Evolutionary conservation across 2,113 vertebrate species (phyloP), one percentile per base, ranked within the genome.

Genomic region (Anguilla japonica): DNA sequence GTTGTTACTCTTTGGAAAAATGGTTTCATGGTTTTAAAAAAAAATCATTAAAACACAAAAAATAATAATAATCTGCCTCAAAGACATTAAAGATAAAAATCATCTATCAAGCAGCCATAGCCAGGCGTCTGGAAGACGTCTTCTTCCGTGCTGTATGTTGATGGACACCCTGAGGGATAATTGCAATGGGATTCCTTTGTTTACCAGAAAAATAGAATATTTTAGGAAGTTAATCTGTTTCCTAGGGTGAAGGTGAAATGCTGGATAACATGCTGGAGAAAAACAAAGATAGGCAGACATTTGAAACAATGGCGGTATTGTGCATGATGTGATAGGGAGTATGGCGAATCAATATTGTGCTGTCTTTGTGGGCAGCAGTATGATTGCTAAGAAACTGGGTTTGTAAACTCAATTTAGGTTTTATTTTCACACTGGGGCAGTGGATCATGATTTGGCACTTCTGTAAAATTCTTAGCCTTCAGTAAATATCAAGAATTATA

Each of bases 141-240:
- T 75, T 75, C 29, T 34, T 34, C n/a, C 71, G 16, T 75, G 11
- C 2, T 34, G n/a, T 75, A 75, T 75, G n/a, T n/a, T 75, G 71
- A 75, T 75, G 29, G 71, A 75, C 71, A 75, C 20, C 71, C 71
- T 13, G 26, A 75, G 71, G 71, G n/a, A 75, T 34, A 34, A 75
- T 75, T 29, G 34, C 71, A 75, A 75, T 29, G 71, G 26, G 71
- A 75, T 75, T 75, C 71, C 71, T 75, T 75, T 75, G 71, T 75
- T 75, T 22, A n/a, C 11, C 50, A 75, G 71, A 75, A n/a, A 34
- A 75, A 34, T n/a, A 34, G 71, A 75, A 75, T 75, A 75, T 34
- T 75, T 75, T 34, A 34, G 71, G 71, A 34, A 26, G 26, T 34
- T 75, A 34, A 75, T 75, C 71, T 7, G n/a, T 75, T 34, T 75